Percentiles rank a stretch among this genome's conserved stretches.
These are phyloP conservation scores for Echinops telfairi DNA, from an alignment of 2,113 vertebrate species.

Conservation along the genomic window DNA sequence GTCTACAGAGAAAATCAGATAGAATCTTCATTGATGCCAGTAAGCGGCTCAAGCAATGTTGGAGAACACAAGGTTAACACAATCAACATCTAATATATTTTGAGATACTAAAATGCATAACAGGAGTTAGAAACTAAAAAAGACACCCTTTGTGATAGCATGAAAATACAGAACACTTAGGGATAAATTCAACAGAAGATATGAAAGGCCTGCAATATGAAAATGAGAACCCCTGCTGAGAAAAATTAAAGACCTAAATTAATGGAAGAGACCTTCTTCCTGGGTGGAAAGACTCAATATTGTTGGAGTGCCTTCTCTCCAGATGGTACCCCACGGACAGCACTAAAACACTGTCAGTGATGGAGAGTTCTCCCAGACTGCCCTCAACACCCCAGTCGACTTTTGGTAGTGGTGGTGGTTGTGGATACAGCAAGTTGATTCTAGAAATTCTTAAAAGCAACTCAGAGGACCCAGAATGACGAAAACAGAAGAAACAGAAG, in stretches of 20 bases:
- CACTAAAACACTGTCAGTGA: neutral
- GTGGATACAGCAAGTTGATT: neutral
- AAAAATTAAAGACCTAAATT: neutral
- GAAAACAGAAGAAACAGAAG: slow-evolving; percentile 5
- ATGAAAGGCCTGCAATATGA: neutral
- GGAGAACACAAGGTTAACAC: neutral
- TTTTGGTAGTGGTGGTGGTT: no score
- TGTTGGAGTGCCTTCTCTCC: neutral
- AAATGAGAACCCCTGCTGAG: neutral
- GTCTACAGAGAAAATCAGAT: neutral
- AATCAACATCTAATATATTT: no score
- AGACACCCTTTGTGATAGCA: neutral
- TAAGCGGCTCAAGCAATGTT: neutral
- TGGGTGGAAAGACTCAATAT: neutral
- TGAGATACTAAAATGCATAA: neutral
- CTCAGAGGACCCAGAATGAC: neutral
- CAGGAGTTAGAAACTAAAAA: neutral
- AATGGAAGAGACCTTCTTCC: neutral
- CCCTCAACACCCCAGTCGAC: no score
- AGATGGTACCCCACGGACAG: neutral
- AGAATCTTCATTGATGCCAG: neutral
- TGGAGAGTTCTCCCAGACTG: no score
- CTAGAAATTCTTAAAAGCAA: neutral
- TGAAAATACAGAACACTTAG: neutral
- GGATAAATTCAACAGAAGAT: neutral